Evolutionary conservation across 2,888 invertebrate genomes (phyloP), one percentile per base, ranked within the genome.

Genomic region (Scaptomyza cyrtandrae): DNA sequence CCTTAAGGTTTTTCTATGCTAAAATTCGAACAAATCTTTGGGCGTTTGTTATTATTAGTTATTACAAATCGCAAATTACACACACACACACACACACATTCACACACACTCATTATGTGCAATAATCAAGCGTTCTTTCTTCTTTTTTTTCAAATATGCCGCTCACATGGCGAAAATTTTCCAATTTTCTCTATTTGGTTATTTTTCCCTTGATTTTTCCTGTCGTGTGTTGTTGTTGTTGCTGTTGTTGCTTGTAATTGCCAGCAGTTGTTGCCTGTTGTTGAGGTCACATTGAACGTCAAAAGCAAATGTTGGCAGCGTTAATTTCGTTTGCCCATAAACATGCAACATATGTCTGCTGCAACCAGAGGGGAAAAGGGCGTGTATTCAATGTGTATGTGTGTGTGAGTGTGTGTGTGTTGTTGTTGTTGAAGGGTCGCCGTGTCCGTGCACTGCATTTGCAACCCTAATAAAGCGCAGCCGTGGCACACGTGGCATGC

Each of bases 261-360:
- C 64, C 53, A 72, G 69, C 64, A 74, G 56, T 80, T 73, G 69
- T 64, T 72, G 80, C 58, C 58, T 70, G 67, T 65, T 75, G 78
- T 78, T 86, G 86, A 80, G 83, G 81, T 86, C 86, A 77, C 83
- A 80, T 86, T 68, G 84, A 80, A 86, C 61, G 80, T 82, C 86
- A 82, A 82, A 87, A 71, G 80, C 80, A 87, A 74, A 78, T 78
- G 75, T 75, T 74, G 80, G 66, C 85, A 59, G 72, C 75, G 88
- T 87, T 83, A 79, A 85, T 85, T 87, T 87, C 80, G 74, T 80
- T 86, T 82, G 80, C 62, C 72, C 83, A 85, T 85, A 85, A 85
- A 87, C 84, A 83, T 86, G 88, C 86, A 78, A 80, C 88, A 88
- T 86, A 88, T 88, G 85, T 59, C 57, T 11, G 33, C 16, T 43